phyloP scores from a whole-genome alignment of 2,797 vertebrate genomes.

The Poeciliopsis turneri region DNA sequence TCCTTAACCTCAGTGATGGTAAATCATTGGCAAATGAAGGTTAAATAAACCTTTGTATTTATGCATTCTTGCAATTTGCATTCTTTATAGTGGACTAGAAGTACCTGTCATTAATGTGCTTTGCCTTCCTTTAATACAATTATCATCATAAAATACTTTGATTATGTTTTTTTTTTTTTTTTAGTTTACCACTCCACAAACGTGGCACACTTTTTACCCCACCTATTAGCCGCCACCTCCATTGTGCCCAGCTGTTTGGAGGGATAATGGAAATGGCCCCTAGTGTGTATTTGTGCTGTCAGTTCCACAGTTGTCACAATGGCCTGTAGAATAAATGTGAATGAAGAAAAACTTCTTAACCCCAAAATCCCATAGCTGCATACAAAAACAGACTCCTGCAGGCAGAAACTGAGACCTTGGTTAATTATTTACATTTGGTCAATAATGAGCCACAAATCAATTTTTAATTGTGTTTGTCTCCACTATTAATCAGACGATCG shows the following conservation, averaged over 20 bases:
- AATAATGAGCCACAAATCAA: constrained; percentile 69
- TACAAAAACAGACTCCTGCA: constrained; percentile 3
- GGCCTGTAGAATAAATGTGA: neutral
- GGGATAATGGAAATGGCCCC: neutral
- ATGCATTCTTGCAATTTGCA: neutral
- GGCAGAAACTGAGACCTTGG: constrained; percentile 38
- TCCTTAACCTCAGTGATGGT: neutral
- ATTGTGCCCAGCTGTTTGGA: neutral
- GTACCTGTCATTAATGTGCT: no score
- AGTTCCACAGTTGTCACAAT: neutral
- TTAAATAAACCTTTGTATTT: neutral
- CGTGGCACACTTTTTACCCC: neutral
- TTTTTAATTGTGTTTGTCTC: constrained; percentile 75
- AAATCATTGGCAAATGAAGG: neutral
- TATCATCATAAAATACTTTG: neutral
- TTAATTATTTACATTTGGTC: constrained; percentile 72
- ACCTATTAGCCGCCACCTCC: neutral
- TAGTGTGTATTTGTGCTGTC: neutral
- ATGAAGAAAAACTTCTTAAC: neutral
- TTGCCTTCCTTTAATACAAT: neutral
- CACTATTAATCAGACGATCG: constrained; percentile 65
- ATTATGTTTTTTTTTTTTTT: neutral
- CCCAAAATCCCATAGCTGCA: constrained; percentile 6
- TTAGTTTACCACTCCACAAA: neutral
- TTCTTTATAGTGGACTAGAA: neutral